These are phyloP conservation scores for Plusia festucae DNA, from an alignment of 2,888 invertebrate genomes.

Conservation along the genomic window DNA sequence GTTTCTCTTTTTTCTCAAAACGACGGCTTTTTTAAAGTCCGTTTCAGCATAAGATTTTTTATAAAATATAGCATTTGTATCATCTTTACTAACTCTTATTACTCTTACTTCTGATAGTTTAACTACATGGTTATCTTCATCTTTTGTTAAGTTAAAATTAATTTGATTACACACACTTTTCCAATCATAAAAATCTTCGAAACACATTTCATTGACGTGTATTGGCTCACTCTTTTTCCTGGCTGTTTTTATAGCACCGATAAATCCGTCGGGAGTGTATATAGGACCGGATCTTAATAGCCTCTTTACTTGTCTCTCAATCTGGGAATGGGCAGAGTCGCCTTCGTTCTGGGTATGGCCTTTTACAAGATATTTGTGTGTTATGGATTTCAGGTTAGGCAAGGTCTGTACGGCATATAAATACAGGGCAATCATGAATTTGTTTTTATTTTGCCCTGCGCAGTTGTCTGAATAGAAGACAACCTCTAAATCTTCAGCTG, in stretches of 20 bases:
- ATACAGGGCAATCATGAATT: slow-evolving; percentile 52
- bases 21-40: slow-evolving; percentile 23
- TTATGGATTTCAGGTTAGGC: slow-evolving; percentile 5
- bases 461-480: slow-evolving; percentile 66
- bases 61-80: slow-evolving; percentile 20
- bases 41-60: slow-evolving; percentile 21
- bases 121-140: slow-evolving; percentile 39
- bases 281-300: slow-evolving; percentile 35
- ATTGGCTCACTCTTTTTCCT: slow-evolving; percentile 42
- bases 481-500: slow-evolving; percentile 40
- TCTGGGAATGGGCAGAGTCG: neutral
- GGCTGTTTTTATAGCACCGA: slow-evolving; percentile 41
- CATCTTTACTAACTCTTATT: slow-evolving; percentile 12
- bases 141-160: slow-evolving; percentile 40
- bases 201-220: slow-evolving; percentile 47
- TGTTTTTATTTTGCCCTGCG: slow-evolving; percentile 61
- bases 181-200: slow-evolving; percentile 49
- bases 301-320: slow-evolving; percentile 29
- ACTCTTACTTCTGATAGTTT: slow-evolving; percentile 11
- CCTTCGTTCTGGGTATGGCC: neutral
- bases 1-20: slow-evolving; percentile 20
- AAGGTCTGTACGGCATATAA: slow-evolving; percentile 36
- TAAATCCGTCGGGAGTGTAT: slow-evolving; percentile 26
- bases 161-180: slow-evolving; percentile 50
- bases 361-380: neutral